Evolutionary conservation across 1,140 invertebrate genomes (phyloP).

Genomic region (Meloidogyne exigua): DNA sequence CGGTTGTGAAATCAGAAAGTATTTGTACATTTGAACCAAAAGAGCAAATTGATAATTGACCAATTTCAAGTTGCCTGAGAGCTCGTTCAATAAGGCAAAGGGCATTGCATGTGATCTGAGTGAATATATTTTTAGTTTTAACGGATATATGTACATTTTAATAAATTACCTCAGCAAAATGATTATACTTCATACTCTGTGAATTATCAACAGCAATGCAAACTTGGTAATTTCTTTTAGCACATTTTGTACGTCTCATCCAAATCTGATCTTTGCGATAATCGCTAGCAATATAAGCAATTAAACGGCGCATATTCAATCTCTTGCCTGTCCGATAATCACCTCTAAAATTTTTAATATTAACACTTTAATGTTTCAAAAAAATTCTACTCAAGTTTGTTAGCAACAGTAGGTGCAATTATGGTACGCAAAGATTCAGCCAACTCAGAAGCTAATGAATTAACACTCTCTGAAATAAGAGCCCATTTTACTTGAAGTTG

Average conservation of each 20-base stretch:
- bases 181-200: slow-evolving; percentile 82
- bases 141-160: not conserved
- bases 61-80: slow-evolving; percentile 85
- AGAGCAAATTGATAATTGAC: slow-evolving; percentile 83
- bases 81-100: slow-evolving; percentile 87
- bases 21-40: slow-evolving; percentile 84
- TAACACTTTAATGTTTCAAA: too few relatives aligned
- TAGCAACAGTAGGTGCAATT: slow-evolving; percentile 87
- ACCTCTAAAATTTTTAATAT: slow-evolving; percentile 68
- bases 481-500: slow-evolving; percentile 64
- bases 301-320: slow-evolving; percentile 94
- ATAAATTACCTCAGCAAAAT: slow-evolving; percentile 73
- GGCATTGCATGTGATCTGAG: slow-evolving; percentile 85
- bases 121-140: too few relatives aligned
- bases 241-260: slow-evolving; percentile 89
- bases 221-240: slow-evolving; percentile 93
- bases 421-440: slow-evolving; percentile 89
- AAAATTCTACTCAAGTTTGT: slow-evolving; percentile 69
- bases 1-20: slow-evolving; percentile 71
- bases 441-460: slow-evolving; percentile 78
- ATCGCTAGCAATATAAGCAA: slow-evolving; percentile 96
- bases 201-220: slow-evolving; percentile 95
- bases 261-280: slow-evolving; percentile 99
- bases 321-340: slow-evolving; percentile 94
- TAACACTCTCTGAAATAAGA: slow-evolving; percentile 69